Evolutionary conservation across 2,113 vertebrate genomes (phyloP), one percentile per base, ranked within the genome.

Genomic region (Tiliqua scincoides): DNA sequence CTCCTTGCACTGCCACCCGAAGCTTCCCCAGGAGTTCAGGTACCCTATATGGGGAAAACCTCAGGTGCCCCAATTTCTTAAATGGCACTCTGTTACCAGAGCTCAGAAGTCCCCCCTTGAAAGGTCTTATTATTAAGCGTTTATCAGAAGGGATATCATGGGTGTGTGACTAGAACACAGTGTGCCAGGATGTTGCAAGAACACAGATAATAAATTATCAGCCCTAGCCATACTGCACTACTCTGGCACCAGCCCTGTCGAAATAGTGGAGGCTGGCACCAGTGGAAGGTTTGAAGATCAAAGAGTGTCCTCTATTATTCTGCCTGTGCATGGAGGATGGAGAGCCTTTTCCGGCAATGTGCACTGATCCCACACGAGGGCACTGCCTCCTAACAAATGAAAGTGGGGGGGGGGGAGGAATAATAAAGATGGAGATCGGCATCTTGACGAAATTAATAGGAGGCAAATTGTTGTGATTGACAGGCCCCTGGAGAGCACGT

Each of bases 341-440:
- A 52, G 72, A 4, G 82, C 2, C 18, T 72, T 48, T 4, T 0
- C 72, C 83, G 94, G 93, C 89, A 92, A 87, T 90, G 86, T 86
- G 15, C 25, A 78, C 68, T 91, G 6, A 2, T 89, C 85, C 94
- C 96, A 92, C 94, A 81, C 70, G 95, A 93, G 94, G 96, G 96
- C 91, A 89, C 90, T 96, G 94, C 87, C 92, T 90, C 91, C 93
- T 88, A 92, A 94, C 81, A 70, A 93, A 93, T 83, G 6, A 67
- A 85, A 75, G 74, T 48, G 74, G 1, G 54, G 52, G 74, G 3
- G 2, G 20, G 8, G 68, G 52, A 30, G 21, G 32, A 20, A 30
- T 15, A 6, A 35, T 68, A 30, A 37, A 61, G 35, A 7, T 62
- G 35, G 68, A 91, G 89, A 82, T 88, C 83, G 74, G 85, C 61